Evolutionary conservation across 1,140 invertebrate species (phyloP), one percentile per base, ranked within the genome.

Genomic region (Macrobrachium nipponense): DNA sequence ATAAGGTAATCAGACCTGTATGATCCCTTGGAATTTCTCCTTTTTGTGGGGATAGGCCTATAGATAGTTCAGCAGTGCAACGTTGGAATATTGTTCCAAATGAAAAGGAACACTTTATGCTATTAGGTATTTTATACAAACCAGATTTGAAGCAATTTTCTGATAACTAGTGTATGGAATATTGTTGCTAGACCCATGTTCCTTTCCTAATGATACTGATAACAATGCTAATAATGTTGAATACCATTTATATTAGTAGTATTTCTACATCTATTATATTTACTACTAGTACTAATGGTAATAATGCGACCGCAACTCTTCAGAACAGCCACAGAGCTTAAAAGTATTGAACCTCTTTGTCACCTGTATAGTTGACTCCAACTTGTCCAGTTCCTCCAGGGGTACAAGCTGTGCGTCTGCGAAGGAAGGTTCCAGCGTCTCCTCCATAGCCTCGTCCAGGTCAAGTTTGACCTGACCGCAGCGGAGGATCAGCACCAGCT

Each of bases 381-480:
- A 73, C 0, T 27, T 36, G n/a, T 11, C 20, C 5, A 83, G 72
- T 18, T 83, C 82, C n/a, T 66, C 62, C 17, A 51, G 14, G 11
- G 23, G 36, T n/a, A 77, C 72, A 18, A 83, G 82, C 15, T 60
- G 60, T 4, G 82, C 43, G 60, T 66, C 36, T 6, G 17, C 51
- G 61, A 77, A 83, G 7, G 66, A 70, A 18, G 82, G 82, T 17
- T 5, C 11, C 17, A 83, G 60, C n/a, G 18, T 44, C 12, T 76
- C 58, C 12, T 76, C 58, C 60, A 70, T 83, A 43, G 66, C 58
- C 36, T n/a, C 17, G 11, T 76, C 60, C 17, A 83, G 60, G 43
- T 77, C 82, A 59, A 83, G 61, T 73, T 83, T 83, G 36, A 83
- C 82, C 61, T 83, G 82, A n/a, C 82, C 72, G 18, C 44, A 62